Base-by-base conservation (phyloP, 2,888 invertebrate species). In the Cephus rjabovi region DNA sequence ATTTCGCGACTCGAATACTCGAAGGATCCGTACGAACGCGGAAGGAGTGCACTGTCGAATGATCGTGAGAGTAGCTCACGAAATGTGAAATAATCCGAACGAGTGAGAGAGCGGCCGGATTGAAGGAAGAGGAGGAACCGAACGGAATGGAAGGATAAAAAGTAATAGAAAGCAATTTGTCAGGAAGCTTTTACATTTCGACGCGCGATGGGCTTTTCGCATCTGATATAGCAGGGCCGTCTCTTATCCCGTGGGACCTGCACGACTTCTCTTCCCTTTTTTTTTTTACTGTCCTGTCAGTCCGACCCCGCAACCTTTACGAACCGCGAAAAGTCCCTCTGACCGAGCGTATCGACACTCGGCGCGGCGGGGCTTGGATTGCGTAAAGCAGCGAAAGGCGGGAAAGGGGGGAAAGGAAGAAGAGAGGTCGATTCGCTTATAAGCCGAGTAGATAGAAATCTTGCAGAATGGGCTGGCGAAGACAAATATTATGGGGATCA, bases 91-190 rank as follows among this genome's bases (percentile, higher is more conserved):
- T 89, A 89, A 89, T 86, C 87, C 86, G 81, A 76, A 85, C 70
- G 84, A 81, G 81, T 80, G 81, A 81, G 83, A 80, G 79, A 79
- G 78, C 76, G 77, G 83, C 84, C 83, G 83, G 84, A 77, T 74
- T 69, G 35, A 30, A 34, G 34, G 34, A 12, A 77, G 75, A 76
- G 40, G 40, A 40, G 6, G 40, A 6, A 15, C 15, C 40, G 40
- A 40, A 40, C 40, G 6, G 15, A 40, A 40, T 40, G 40, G 40
- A 40, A 40, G 40, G 40, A 40, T 40, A 40, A 15, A 40, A 82
- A 84, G 88, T 89, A 89, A 89, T 89, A 89, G 89, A 89, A 89
- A 89, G 85, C 89, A 88, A 89, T 89, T 89, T 89, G 89, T 89
- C 89, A 89, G 87, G 87, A 84, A 86, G 89, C 89, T 87, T 89